Conservation (phyloP, 2,888 invertebrate species). For the Rhamphomyia laevipes region DNA sequence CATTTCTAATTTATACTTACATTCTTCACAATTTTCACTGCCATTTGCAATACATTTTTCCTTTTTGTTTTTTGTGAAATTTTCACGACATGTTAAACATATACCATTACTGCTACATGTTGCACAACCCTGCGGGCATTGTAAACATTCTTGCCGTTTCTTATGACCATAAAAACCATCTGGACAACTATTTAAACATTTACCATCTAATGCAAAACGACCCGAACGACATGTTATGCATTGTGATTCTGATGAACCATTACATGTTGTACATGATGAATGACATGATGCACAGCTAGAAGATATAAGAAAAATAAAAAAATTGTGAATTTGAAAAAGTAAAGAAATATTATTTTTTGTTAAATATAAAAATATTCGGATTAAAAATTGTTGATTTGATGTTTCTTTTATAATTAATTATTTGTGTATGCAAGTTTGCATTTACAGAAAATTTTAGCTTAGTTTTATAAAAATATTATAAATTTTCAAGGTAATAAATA, state of each 20-base stretch:
- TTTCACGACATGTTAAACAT: constrained; percentile 60
- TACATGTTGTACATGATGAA: constrained; percentile 67
- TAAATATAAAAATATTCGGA: no score
- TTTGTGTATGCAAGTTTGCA: no score
- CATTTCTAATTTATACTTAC: constrained; percentile 36
- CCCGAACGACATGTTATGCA: constrained; percentile 72
- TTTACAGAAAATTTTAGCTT: no score
- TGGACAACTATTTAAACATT: constrained; percentile 62
- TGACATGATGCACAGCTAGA: constrained; percentile 66
- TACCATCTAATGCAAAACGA: constrained; percentile 57
- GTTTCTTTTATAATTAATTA: no score
- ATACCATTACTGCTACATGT: constrained; percentile 58
- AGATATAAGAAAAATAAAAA: constrained; percentile 8
- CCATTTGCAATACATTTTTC: constrained; percentile 60
- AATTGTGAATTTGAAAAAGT: not conserved
- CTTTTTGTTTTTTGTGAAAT: constrained; percentile 66
- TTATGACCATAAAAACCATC: constrained; percentile 63
- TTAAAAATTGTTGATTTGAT: no score
- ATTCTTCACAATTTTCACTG: constrained; percentile 54
- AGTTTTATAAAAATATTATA: no score
- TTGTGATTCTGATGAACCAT: constrained; percentile 61
- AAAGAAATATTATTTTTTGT: no score
- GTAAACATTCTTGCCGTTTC: constrained; percentile 65
- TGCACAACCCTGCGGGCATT: constrained; percentile 65
- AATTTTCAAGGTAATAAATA: no score